Evolutionary conservation across 2,797 vertebrate species (phyloP), one percentile per base, ranked within the genome.

Genomic region (Eleutherodactylus coqui): DNA sequence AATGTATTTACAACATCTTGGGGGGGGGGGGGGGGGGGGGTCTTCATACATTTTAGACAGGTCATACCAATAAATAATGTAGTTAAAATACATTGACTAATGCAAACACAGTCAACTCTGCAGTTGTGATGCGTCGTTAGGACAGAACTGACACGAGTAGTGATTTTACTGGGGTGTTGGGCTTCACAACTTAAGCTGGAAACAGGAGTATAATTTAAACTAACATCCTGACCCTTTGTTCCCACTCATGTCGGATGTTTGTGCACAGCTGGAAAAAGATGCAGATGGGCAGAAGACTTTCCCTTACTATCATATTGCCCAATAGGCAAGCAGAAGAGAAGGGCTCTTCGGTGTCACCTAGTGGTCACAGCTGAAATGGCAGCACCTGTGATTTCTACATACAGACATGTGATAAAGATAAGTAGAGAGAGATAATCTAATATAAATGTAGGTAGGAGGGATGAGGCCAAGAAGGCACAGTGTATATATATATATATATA

Each of bases 281-380:
- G 27, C 58, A 29, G 58, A 4, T 19, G 60, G 21, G 14, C 60
- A 64, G 60, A 34, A 3, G 4, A 34, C 58, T 29, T 14, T 32
- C 27, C 27, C 10, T 5, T 5, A 34, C 14, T 16, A 34, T 45
- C 9, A 27, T 45, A 27, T 11, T 73, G 70, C 38, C 76, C 76
- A 78, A 27, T 27, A 58, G 51, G 10, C 27, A 41, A 36, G 76
- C 76, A 41, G 14, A 51, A 81, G 10, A 69, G 24, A 47, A 17
- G 79, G 62, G 62, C 41, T 81, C 79, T 16, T 11, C 27, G 53
- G 21, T 70, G 45, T 24, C 43, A 38, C 62, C 79, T 82, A 51
- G 60, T 82, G 79, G 45, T 24, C 32, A 53, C 32, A 82, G 11
- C 13, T 38, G 24, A 53, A n/a, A 70, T 34, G 3, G 43, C 29